phyloP scores from a whole-genome alignment of 2,888 invertebrate species.

The Rotaria magnacalcarata region DNA sequence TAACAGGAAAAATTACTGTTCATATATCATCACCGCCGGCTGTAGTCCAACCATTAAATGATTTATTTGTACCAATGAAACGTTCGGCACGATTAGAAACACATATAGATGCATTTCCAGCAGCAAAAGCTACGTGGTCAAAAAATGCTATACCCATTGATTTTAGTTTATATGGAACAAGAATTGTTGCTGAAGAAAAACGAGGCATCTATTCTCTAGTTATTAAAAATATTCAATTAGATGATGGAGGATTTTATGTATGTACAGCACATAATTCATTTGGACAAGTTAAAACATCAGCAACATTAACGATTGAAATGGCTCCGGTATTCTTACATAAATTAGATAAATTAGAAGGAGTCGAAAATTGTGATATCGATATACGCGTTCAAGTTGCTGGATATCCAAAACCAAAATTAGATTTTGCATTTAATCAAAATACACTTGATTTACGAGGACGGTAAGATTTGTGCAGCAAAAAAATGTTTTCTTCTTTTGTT shows the following conservation, averaged over 20 bases:
- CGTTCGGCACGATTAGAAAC: conserved; percentile 39
- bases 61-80: conserved; percentile 3
- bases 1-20: background rate
- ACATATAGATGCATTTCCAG: conserved; percentile 33
- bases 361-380: conserved; percentile 45
- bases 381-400: conserved; percentile 42
- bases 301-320: conserved; percentile 43
- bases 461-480: background rate
- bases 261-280: conserved; percentile 42
- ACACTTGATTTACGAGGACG: conserved; percentile 23
- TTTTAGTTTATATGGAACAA: background rate
- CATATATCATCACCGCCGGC: background rate
- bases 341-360: conserved; percentile 46
- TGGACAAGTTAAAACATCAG: conserved; percentile 19
- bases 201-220: conserved; percentile 26
- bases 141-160: conserved; percentile 33
- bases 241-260: conserved; percentile 37
- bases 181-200: conserved; percentile 36
- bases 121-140: conserved; percentile 39
- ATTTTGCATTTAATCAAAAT: conserved; percentile 37
- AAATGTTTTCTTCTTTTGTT: too few species aligned
- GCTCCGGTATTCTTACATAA: conserved; percentile 45
- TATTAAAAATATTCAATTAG: conserved; percentile 41
- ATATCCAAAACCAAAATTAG: conserved; percentile 39
- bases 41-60: background rate